These are phyloP conservation scores for Fulica atra DNA, from an alignment of 2,113 vertebrate genomes.

Conservation along the genomic window DNA sequence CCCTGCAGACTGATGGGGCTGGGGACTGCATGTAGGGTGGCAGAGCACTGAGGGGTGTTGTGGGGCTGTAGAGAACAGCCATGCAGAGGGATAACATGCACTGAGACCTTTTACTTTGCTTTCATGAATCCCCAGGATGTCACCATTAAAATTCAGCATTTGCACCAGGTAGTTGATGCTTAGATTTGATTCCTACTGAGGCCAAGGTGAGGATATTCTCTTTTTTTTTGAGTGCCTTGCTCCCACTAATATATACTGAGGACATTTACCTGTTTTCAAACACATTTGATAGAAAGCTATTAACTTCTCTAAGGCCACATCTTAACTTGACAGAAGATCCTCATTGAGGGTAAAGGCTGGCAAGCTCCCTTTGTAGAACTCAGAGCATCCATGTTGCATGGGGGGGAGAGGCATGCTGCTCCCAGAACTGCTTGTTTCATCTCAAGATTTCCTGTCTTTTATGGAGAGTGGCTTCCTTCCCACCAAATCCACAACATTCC, in stretches of 20 bases:
- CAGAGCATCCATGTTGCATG: not conserved
- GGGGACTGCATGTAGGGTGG: not conserved
- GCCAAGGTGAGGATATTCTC: not conserved
- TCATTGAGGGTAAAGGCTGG: not conserved
- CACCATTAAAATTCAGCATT: not conserved
- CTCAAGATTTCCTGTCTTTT: not conserved
- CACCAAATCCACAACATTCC: not conserved
- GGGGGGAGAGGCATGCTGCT: not conserved
- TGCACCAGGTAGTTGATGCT: not conserved
- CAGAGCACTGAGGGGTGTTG: not conserved
- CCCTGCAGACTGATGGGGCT: fast-evolving
- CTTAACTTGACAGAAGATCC: too few species aligned
- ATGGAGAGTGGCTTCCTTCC: not conserved
- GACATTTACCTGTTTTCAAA: not conserved
- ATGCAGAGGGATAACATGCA: fast-evolving
- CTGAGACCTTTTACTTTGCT: not conserved
- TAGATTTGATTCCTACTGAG: not conserved
- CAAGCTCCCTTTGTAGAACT: not conserved
- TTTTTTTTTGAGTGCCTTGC: not conserved
- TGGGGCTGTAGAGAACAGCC: not conserved
- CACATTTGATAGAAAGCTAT: not conserved
- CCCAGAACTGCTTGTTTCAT: slow-evolving; percentile 14
- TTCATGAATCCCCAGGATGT: not conserved
- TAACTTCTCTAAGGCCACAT: too few species aligned
- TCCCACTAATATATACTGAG: not conserved